These are phyloP conservation scores for Edolisoma coerulescens DNA, from an alignment of 2,113 vertebrate species.

Conservation along the genomic window DNA sequence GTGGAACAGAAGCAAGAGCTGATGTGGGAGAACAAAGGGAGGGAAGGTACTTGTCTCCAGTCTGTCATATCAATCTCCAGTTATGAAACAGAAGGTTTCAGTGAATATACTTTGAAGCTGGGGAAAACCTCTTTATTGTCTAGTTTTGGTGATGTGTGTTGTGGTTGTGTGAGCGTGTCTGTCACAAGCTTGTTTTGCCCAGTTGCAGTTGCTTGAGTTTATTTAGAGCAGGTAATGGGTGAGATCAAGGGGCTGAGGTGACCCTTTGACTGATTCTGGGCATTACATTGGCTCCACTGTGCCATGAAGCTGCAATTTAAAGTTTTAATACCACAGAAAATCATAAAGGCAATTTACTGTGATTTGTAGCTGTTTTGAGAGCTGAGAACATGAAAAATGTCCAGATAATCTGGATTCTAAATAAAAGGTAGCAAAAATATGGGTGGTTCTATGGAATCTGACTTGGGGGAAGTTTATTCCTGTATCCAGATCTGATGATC, in stretches of 20 bases:
- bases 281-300: neutral
- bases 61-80: neutral
- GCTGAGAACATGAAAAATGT: neutral
- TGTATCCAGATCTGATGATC: neutral
- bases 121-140: neutral
- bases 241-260: neutral
- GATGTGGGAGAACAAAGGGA: neutral
- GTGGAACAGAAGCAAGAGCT: neutral
- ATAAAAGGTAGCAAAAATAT: neutral
- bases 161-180: neutral
- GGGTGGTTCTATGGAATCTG: neutral
- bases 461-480: neutral
- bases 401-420: neutral
- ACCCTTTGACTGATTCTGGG: neutral
- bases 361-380: neutral
- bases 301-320: neutral
- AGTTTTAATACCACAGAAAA: neutral
- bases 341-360: neutral
- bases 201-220: neutral
- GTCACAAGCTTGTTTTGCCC: neutral
- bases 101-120: neutral
- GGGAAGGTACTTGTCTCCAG: neutral
- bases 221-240: neutral
- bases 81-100: neutral
- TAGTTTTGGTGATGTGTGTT: neutral